These are phyloP conservation scores for Echinarachnius parma DNA, from an alignment of 53 echinoderm and acorn worm genomes.

Conservation along the genomic window DNA sequence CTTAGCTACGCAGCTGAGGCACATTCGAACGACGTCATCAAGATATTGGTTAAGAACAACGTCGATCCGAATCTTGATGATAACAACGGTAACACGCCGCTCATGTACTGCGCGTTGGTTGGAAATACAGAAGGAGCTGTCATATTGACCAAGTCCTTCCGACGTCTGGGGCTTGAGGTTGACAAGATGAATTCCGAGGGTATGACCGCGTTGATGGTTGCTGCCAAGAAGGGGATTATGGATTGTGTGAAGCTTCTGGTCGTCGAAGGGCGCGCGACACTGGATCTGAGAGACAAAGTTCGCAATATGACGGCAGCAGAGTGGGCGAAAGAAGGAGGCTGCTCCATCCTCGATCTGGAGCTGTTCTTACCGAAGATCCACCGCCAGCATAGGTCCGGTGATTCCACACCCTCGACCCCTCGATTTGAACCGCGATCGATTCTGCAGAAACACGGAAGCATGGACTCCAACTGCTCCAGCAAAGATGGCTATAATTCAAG, in stretches of 20 bases:
- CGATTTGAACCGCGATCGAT: neutral
- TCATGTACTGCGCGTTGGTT: conserved; percentile 77
- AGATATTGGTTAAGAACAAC: conserved; percentile 75
- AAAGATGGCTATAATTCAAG: conserved; percentile 11
- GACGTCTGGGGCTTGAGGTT: conserved; percentile 81
- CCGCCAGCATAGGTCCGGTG: conserved; percentile 35
- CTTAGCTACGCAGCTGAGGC: conserved; percentile 89
- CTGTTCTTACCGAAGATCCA: conserved; percentile 48
- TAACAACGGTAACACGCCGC: conserved; percentile 86
- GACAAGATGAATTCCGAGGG: conserved; percentile 85
- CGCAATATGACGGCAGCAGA: conserved; percentile 78
- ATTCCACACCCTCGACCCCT: neutral
- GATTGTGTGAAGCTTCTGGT: conserved; percentile 72
- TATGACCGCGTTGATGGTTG: conserved; percentile 76
- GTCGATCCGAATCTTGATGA: conserved; percentile 87
- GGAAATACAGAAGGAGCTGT: conserved; percentile 64
- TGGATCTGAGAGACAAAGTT: conserved; percentile 61
- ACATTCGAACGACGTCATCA: conserved; percentile 67
- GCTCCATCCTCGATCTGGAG: conserved; percentile 61
- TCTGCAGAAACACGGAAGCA: conserved; percentile 29
- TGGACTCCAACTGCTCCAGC: conserved; percentile 26
- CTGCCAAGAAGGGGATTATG: conserved; percentile 58
- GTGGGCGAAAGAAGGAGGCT: conserved; percentile 89
- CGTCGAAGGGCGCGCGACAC: conserved; percentile 78
- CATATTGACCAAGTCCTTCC: conserved; percentile 73